phyloP scores from a whole-genome alignment of 2,113 vertebrate genomes.

The Amblyornis subalaris region DNA sequence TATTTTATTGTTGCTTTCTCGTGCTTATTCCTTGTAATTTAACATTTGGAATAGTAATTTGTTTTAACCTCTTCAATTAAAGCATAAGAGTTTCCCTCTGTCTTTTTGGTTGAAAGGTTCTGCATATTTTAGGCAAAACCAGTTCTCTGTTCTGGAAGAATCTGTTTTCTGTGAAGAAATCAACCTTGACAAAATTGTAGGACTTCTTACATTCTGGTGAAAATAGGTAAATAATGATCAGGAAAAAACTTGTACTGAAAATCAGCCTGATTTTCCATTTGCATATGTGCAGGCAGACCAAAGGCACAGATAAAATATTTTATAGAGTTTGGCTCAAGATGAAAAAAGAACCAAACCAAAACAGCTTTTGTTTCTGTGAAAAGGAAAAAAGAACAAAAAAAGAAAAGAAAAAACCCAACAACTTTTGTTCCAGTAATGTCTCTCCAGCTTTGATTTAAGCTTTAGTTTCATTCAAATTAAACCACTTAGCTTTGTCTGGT shows the following conservation, averaged over 20 bases:
- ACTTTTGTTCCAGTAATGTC: conserved; percentile 11
- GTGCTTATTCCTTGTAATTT: background rate
- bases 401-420: background rate
- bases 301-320: conserved; percentile 22
- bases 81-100: background rate
- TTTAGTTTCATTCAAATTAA: conserved; percentile 45
- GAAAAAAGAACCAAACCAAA: conserved; percentile 27
- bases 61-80: conserved; percentile 2
- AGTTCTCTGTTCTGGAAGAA: background rate
- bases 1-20: conserved; percentile 1
- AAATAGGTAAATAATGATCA: background rate
- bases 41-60: conserved; percentile 13
- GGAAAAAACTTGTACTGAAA: background rate
- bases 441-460: conserved; percentile 39
- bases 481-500: conserved; percentile 38
- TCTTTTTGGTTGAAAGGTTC: background rate
- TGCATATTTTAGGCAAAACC: background rate
- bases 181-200: background rate
- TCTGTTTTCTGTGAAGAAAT: background rate
- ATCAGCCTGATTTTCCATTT: background rate
- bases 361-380: background rate
- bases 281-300: background rate
- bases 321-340: conserved; percentile 22
- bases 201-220: background rate
- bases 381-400: background rate